These are phyloP conservation scores for Microplitis mediator DNA, from an alignment of 1,140 invertebrate genomes.

Conservation along the genomic window DNA sequence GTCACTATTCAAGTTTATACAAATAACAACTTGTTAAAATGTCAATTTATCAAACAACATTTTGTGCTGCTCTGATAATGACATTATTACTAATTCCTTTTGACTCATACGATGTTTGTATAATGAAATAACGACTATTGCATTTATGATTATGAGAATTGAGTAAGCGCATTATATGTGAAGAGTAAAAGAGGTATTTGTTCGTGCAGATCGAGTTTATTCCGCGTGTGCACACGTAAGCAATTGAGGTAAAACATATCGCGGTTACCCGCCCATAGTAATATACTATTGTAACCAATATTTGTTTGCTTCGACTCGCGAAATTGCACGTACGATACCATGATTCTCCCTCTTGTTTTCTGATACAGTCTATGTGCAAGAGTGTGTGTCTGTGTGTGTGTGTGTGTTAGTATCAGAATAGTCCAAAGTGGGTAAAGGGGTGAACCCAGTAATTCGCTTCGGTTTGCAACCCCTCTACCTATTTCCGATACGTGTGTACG, in stretches of 20 bases:
- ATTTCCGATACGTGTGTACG: constrained; percentile 25
- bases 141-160: not conserved
- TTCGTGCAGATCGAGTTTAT: constrained; percentile 1
- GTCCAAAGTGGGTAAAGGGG: not conserved
- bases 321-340: constrained; percentile 28
- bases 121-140: not conserved
- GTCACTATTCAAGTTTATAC: too few species aligned
- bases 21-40: too few species aligned
- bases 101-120: too few species aligned
- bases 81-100: too few species aligned
- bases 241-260: constrained; percentile 12
- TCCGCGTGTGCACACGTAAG: not conserved
- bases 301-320: constrained; percentile 28
- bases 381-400: not conserved
- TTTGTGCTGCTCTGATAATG: too few species aligned
- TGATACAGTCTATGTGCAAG: too few species aligned
- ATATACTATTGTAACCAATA: constrained; percentile 28
- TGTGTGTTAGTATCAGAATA: not conserved
- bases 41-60: too few species aligned
- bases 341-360: not conserved
- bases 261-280: not conserved
- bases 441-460: constrained; percentile 9
- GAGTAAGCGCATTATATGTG: not conserved
- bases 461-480: constrained; percentile 15
- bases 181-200: constrained; percentile 1